phyloP scores from a whole-genome alignment of 2,113 vertebrate genomes.

The Recurvirostra avosetta region DNA sequence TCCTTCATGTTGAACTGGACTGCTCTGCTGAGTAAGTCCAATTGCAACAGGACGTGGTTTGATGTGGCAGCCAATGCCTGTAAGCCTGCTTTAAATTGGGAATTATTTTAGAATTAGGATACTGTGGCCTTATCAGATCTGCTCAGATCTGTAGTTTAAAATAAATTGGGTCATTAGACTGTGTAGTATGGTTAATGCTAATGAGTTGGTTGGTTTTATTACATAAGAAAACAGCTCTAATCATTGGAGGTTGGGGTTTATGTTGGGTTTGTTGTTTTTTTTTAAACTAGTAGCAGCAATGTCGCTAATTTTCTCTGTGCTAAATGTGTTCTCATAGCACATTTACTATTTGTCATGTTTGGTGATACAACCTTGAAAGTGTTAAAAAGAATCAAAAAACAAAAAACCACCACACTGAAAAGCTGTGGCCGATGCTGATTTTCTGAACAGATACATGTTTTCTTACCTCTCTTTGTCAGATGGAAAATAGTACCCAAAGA shows the following conservation, averaged over 20 bases:
- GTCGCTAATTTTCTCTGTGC: neutral
- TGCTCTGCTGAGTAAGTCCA: neutral
- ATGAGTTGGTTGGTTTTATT: slow-evolving; percentile 19
- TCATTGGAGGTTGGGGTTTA: neutral
- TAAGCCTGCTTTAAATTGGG: neutral
- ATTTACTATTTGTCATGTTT: neutral
- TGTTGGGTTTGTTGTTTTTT: neutral
- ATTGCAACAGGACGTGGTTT: neutral
- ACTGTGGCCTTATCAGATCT: neutral
- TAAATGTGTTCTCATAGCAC: neutral
- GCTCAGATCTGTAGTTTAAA: slow-evolving; percentile 9
- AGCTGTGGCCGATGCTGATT: neutral
- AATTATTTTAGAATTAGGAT: neutral
- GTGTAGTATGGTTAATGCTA: neutral
- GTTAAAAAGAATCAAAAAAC: neutral
- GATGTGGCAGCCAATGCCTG: neutral
- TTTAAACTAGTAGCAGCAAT: neutral
- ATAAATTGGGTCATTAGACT: slow-evolving; percentile 37
- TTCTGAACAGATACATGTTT: neutral
- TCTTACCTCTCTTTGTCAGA: neutral
- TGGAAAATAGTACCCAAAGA: neutral
- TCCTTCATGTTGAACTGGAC: neutral
- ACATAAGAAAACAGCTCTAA: slow-evolving; percentile 24
- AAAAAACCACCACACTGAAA: neutral
- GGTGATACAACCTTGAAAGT: neutral